Base-by-base conservation (phyloP, 1,140 invertebrate genomes). In the Bombus soroeensis region DNA sequence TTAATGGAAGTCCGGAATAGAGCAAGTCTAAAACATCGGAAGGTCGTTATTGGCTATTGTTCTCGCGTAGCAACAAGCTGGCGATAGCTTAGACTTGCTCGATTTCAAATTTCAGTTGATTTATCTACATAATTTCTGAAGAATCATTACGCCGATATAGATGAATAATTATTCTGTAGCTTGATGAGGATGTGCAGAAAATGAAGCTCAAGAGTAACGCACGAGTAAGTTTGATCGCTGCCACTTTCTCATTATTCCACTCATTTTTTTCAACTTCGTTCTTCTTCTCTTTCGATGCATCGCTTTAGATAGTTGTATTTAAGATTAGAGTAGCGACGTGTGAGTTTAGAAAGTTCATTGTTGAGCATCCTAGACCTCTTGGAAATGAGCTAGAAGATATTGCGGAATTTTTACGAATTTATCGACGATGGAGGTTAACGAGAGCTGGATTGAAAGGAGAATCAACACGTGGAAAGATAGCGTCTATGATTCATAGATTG, bases 401-500 rank as follows among this genome's bases (percentile, higher is more conserved):
- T 8, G n/a, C 41, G 8, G 13, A n/a, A 13, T 73, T 73, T 73
- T 73, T 41, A 32, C 25, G n/a, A 73, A 73, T 43, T 73, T 47
- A 41, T 47, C 28, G 41, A 32, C 37, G 41, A 72, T 41, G 9
- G 70, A 72, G 71, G 6, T 28, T 71, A 37, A 71, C 13, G 53
- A 71, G 47, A 39, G 43, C 18, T 34, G 32, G 28, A 47, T 62
- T 64, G 41, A 75, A 82, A 82, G 80, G 53, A 47, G 37, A 72
- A 75, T 37, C 68, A 53, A 28, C 70, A 68, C 18, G 47, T 41
- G 53, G 62, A 53, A 77, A 77, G 81, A 83, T 83, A 77, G 43
- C 32, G 37, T 34, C 62, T 77, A 57, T 83, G 81, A 83, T 76
- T 83, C 81, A 83, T 39, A 28, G 32, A 62, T 83, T 83, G 73